Percentiles rank a stretch among this genome's conserved stretches.
These are phyloP conservation scores for Streblospio benedicti DNA, from an alignment of 1,140 invertebrate species.

Conservation along the genomic window DNA sequence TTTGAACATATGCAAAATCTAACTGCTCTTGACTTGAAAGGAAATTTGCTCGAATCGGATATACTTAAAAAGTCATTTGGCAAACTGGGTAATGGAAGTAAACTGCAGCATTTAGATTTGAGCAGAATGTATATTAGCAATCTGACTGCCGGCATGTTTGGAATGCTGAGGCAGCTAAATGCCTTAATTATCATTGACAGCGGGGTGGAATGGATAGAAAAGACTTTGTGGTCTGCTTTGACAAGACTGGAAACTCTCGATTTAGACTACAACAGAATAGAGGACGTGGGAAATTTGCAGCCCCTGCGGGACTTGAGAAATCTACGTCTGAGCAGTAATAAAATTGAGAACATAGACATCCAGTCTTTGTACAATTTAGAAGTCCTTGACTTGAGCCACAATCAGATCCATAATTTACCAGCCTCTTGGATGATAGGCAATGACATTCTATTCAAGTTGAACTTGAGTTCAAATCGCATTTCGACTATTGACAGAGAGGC, in stretches of 20 bases:
- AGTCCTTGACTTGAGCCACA: slow-evolving; percentile 14
- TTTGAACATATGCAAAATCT: slow-evolving; percentile 4
- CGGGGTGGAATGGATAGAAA: slow-evolving; percentile 8
- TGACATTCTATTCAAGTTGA: slow-evolving; percentile 7
- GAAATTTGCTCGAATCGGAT: slow-evolving; percentile 5
- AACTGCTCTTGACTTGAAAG: slow-evolving; percentile 7
- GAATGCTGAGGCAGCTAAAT: slow-evolving; percentile 1
- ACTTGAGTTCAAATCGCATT: slow-evolving; percentile 16
- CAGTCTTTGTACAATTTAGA: neutral
- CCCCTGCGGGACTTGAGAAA: slow-evolving; percentile 3
- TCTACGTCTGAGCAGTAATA: slow-evolving; percentile 9
- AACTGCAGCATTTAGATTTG: slow-evolving; percentile 12
- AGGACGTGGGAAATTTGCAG: slow-evolving; percentile 10
- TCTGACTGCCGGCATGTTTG: slow-evolving; percentile 9
- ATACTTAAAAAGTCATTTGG: slow-evolving; percentile 7
- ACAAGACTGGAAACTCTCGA: slow-evolving; percentile 12
- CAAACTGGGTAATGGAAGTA: neutral
- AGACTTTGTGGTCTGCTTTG: slow-evolving; percentile 4
- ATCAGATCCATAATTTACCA: slow-evolving; percentile 7
- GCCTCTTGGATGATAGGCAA: slow-evolving; percentile 1
- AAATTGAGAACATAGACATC: slow-evolving; percentile 2
- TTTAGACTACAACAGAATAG: slow-evolving; percentile 4
- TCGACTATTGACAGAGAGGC: slow-evolving; percentile 3
- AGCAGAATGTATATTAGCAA: slow-evolving; percentile 9
- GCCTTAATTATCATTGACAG: slow-evolving; percentile 8